Evolutionary conservation across 1,140 invertebrate genomes (phyloP).

Genomic region (Zaprionus lachaisei): DNA sequence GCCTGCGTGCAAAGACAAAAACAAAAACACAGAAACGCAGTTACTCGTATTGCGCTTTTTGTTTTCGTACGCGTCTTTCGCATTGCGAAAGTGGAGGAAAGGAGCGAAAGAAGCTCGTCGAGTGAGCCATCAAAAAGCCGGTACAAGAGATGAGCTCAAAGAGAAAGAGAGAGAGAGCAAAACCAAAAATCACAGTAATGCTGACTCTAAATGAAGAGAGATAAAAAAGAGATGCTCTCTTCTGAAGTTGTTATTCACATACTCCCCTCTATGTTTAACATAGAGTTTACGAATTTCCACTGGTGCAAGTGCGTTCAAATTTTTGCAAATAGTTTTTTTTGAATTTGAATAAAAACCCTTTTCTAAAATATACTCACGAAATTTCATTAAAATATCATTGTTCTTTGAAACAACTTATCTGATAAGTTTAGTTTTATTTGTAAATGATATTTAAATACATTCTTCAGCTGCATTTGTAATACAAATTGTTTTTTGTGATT

Average conservation of each 20-base stretch:
- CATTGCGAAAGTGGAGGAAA: neutral
- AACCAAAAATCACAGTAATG: slow-evolving; percentile 12
- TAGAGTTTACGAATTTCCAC: too few species aligned
- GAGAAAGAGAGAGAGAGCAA: slow-evolving; percentile 3
- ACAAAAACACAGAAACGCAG: slow-evolving; percentile 50
- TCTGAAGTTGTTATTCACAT: neutral
- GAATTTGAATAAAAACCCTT: too few species aligned
- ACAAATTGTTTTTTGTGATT: neutral
- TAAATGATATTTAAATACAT: slow-evolving; percentile 19
- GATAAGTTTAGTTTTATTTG: neutral
- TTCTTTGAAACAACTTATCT: slow-evolving; percentile 21
- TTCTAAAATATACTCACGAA: too few species aligned
- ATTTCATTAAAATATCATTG: neutral
- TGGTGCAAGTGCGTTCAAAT: too few species aligned
- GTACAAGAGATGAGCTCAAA: slow-evolving; percentile 26
- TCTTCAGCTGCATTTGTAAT: slow-evolving; percentile 16
- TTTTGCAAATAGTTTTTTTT: too few species aligned
- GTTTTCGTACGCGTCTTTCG: slow-evolving; percentile 43
- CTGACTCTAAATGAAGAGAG: slow-evolving; percentile 2
- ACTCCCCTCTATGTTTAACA: too few species aligned
- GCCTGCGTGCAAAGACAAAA: slow-evolving; percentile 37
- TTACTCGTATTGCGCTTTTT: slow-evolving; percentile 49
- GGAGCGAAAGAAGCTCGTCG: neutral
- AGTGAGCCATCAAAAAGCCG: slow-evolving; percentile 60
- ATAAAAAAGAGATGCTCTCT: neutral